Conservation (phyloP, 2,797 vertebrate genomes). For the Sternarchorhynchus goeldii region DNA sequence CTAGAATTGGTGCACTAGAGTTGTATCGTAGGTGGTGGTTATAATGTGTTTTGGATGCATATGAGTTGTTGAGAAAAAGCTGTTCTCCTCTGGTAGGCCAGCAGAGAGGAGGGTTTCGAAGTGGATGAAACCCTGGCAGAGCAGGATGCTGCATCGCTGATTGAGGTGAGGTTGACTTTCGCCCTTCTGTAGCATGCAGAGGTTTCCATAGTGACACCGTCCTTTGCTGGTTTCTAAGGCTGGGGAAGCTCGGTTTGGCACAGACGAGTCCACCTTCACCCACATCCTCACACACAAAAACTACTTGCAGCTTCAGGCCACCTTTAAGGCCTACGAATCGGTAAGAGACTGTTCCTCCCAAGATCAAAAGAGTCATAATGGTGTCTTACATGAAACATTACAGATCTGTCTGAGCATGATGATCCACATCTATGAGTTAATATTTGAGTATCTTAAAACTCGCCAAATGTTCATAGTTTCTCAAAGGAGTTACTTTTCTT, state of each 20-base stretch:
- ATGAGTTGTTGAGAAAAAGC: not conserved
- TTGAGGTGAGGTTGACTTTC: constrained; percentile 77
- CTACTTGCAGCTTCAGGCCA: constrained; percentile 90
- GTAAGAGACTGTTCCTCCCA: constrained; percentile 68
- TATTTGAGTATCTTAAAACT: too few species aligned
- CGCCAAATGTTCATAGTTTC: too few species aligned
- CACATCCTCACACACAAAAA: constrained; percentile 88
- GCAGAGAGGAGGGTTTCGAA: constrained; percentile 83
- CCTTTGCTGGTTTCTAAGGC: constrained; percentile 72
- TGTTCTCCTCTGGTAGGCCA: constrained; percentile 72
- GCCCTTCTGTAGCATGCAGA: not conserved
- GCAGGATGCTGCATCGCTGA: constrained; percentile 85
- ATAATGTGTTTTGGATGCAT: not conserved
- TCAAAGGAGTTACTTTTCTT: not conserved
- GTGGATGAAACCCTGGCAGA: constrained; percentile 84
- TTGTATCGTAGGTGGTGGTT: too few species aligned
- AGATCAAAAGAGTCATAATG: too few species aligned
- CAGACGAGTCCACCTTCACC: constrained; percentile 90
- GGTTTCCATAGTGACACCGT: not conserved
- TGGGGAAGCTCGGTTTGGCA: constrained; percentile 92
- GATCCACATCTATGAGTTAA: too few species aligned
- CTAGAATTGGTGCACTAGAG: too few species aligned
- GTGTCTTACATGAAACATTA: too few species aligned
- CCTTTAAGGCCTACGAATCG: constrained; percentile 87
- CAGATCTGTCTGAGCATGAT: too few species aligned